Conservation (phyloP, 92 coral and sea anemone species). For the Porites cylindrica region DNA sequence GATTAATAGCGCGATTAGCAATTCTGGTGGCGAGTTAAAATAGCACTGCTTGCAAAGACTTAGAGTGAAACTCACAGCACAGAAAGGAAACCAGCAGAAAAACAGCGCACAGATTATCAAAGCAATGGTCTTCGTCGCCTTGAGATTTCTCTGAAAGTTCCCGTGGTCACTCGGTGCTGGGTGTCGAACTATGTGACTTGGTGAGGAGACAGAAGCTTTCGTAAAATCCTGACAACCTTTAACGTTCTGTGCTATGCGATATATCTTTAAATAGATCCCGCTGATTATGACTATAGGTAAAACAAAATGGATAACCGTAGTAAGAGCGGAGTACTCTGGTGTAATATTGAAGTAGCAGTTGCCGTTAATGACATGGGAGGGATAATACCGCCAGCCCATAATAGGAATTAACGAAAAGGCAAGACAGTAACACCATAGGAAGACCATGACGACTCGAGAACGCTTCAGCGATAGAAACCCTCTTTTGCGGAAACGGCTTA, state of each 20-base stretch:
- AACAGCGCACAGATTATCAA: constrained; percentile 75
- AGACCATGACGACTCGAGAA: constrained; percentile 70
- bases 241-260: constrained; percentile 66
- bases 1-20: constrained; percentile 48
- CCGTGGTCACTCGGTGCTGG: constrained; percentile 54
- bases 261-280: constrained; percentile 78
- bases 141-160: constrained; percentile 66
- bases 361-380: constrained; percentile 29
- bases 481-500: constrained; percentile 75
- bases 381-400: constrained; percentile 84
- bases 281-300: constrained; percentile 81
- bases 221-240: constrained; percentile 54
- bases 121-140: constrained; percentile 81
- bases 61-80: constrained; percentile 56
- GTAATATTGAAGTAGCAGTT: constrained; percentile 82
- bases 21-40: constrained; percentile 45
- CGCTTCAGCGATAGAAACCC: constrained; percentile 74
- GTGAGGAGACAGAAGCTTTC: constrained; percentile 26
- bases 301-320: constrained; percentile 83
- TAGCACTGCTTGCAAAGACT: constrained; percentile 46
- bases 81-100: constrained; percentile 85
- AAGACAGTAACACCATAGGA: constrained; percentile 87
- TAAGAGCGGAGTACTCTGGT: constrained; percentile 73
- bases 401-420: constrained; percentile 81
- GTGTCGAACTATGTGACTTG: constrained; percentile 21